Evolutionary conservation across 2,113 vertebrate species (phyloP), one percentile per base, ranked within the genome.

Genomic region (Dipodomys merriami): DNA sequence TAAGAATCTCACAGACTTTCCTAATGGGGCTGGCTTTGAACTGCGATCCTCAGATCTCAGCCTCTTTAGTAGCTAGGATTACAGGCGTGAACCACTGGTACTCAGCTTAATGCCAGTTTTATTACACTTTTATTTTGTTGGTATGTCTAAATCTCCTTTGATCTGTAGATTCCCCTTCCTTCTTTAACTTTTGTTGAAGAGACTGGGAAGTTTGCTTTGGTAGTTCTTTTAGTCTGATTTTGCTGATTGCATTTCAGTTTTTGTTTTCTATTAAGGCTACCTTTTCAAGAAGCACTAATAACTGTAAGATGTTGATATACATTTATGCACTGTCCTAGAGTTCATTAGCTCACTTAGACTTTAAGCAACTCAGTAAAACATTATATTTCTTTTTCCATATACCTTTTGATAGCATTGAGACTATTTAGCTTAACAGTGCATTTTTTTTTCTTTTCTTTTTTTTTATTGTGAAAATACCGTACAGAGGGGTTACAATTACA

Each of bases 91-190:
- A 35, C 35, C 35, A 35, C 35, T 35, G 35, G 35, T 35, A 35
- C 35, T 35, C 35, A 35, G 35, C 35, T 35, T 49, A 49, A 49
- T 49, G 46, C 49, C 53, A 39, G 8, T 77, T 86, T 67, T 18
- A 25, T 73, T 65, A 65, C n/a, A 49, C 9, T 91, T 85, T 80
- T 30, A 65, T 80, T 87, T 86, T 86, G 25, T 92, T 86, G 35
- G 5, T 18, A 53, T 80, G 7, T 74, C 13, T 81, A 81, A 79
- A 49, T 80, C 53, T 83, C 60, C 44, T 29, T 73, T 72, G 8
- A 13, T 73, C 30, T 35, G 2, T 27, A 71, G 39, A 5, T 62
- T 46, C 4, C 25, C 19, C 64, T 62, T 12, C 33, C 18, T 12
- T 71, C 0, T n/a, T 53, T 53, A 73, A 19, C 57, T 81, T 73